phyloP scores from a whole-genome alignment of 2,888 invertebrate species.

The Hyppa rectilinea region DNA sequence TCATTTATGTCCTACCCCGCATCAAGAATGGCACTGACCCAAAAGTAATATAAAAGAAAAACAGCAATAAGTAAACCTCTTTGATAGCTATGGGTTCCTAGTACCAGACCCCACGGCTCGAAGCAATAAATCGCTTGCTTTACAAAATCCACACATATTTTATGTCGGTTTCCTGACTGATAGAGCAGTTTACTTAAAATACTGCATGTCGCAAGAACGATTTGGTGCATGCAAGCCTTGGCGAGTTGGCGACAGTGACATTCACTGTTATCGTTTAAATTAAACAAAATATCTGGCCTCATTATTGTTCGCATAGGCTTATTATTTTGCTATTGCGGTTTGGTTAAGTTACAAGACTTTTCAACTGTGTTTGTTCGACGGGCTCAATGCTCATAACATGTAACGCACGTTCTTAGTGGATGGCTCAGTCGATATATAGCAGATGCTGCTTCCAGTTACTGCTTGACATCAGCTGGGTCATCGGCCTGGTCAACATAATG shows the following conservation, averaged over 20 bases:
- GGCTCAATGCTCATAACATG: conserved; percentile 23
- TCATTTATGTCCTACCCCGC: not conserved
- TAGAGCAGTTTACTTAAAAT: conserved; percentile 49
- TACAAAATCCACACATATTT: conserved; percentile 57
- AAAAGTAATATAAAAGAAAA: conserved; percentile 22
- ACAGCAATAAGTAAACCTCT: conserved; percentile 7
- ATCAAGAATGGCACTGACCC: conserved; percentile 29
- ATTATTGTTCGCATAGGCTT: conserved; percentile 37
- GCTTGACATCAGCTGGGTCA: conserved; percentile 21
- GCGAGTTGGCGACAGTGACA: conserved; percentile 54
- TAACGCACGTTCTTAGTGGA: conserved; percentile 8
- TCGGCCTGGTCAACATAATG: conserved; percentile 17
- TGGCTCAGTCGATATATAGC: conserved; percentile 20
- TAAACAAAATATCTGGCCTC: conserved; percentile 57
- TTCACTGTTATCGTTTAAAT: conserved; percentile 55
- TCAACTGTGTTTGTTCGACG: not conserved
- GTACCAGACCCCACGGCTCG: conserved; percentile 43
- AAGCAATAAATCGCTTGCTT: conserved; percentile 49
- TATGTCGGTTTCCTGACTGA: conserved; percentile 51
- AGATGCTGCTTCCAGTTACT: conserved; percentile 17
- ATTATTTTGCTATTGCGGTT: conserved; percentile 25
- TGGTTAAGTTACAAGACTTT: conserved; percentile 8
- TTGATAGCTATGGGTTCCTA: conserved; percentile 44
- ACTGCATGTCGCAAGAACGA: conserved; percentile 53
- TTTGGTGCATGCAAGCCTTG: conserved; percentile 61